Conservation (phyloP, 1,140 invertebrate species). For the Eufriesea mexicana region DNA sequence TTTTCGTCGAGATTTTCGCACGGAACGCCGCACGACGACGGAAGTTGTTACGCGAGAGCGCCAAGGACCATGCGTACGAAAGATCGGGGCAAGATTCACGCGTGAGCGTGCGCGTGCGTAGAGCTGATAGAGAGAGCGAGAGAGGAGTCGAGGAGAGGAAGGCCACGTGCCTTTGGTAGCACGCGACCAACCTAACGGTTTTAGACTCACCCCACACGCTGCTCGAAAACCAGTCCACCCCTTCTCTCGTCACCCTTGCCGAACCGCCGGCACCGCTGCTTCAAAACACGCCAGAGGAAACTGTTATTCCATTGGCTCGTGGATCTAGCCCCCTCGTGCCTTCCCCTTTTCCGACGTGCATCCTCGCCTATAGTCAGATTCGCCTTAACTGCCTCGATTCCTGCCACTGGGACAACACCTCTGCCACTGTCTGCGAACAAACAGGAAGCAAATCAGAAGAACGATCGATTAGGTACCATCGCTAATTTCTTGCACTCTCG, state of each 20-base stretch:
- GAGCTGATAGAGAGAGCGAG: slow-evolving; percentile 45
- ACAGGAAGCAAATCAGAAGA: background rate
- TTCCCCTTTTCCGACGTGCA: slow-evolving; percentile 48
- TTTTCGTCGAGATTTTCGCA: too few relatives aligned
- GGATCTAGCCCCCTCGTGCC: slow-evolving; percentile 66
- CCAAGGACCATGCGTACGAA: background rate
- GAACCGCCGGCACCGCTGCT: slow-evolving; percentile 59
- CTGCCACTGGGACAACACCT: slow-evolving; percentile 60
- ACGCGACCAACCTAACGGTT: slow-evolving; percentile 82
- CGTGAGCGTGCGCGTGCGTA: slow-evolving; percentile 56
- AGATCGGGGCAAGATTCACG: background rate
- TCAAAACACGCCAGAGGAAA: slow-evolving; percentile 77
- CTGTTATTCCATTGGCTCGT: slow-evolving; percentile 79
- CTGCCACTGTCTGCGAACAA: background rate
- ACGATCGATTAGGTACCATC: too few relatives aligned
- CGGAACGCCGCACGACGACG: too few relatives aligned
- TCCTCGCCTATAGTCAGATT: slow-evolving; percentile 44
- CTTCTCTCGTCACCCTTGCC: slow-evolving; percentile 78
- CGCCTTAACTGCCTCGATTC: slow-evolving; percentile 28
- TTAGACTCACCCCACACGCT: slow-evolving; percentile 75
- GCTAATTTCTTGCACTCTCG: too few relatives aligned
- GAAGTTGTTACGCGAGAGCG: background rate
- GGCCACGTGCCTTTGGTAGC: slow-evolving; percentile 79
- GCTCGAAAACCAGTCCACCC: slow-evolving; percentile 79
- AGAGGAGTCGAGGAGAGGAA: slow-evolving; percentile 56